Evolutionary conservation across 92 coral and sea anemone genomes (phyloP), one percentile per base, ranked within the genome.

Genomic region (Siderastrea radians): DNA sequence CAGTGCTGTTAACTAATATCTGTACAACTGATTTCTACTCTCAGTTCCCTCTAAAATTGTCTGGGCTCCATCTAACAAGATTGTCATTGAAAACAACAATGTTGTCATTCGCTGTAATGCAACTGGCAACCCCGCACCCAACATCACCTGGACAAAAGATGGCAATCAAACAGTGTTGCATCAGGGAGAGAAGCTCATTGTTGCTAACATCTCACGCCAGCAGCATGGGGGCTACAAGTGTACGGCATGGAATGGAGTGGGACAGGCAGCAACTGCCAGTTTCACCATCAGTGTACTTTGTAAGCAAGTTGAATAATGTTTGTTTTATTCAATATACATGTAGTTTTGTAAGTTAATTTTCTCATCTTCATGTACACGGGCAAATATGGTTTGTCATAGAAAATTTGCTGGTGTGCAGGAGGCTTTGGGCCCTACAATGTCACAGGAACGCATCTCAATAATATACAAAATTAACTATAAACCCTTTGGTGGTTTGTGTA

Each of bases 101-200:
- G 70, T 73, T 3, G 58, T 60, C 6, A 9, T 70, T 49, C 17
- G 19, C 2, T 82, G 87, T 47, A 55, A 82, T 61, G 78, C 58
- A 5, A 38, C 69, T 70, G 87, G 71, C 15, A 70, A 45, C 57
- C 79, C 87, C 55, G 11, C 69, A 15, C 69, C 85, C 13, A 68
- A 13, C 51, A 81, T 81, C 46, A 81, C 16, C 4, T 81, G 85
- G 85, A 48, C 15, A 10, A 71, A 61, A 72, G 78, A 47, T 53
- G 60, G 78, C 26, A 60, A 16, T 6, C n/a, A n/a, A 15, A 52
- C 67, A 44, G 65, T 26, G 7, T 71, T 71, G n/a, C 9, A 71
- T 49, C 50, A 55, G 7, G 80, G 80, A 76, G 13, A 53, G 3
- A 4, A 10, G 6, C 45, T 49, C 7, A 55, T 19, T 19, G 26